Evolutionary conservation across 2,797 vertebrate species (phyloP), one percentile per base, ranked within the genome.

Genomic region (Moxostoma hubbsi): DNA sequence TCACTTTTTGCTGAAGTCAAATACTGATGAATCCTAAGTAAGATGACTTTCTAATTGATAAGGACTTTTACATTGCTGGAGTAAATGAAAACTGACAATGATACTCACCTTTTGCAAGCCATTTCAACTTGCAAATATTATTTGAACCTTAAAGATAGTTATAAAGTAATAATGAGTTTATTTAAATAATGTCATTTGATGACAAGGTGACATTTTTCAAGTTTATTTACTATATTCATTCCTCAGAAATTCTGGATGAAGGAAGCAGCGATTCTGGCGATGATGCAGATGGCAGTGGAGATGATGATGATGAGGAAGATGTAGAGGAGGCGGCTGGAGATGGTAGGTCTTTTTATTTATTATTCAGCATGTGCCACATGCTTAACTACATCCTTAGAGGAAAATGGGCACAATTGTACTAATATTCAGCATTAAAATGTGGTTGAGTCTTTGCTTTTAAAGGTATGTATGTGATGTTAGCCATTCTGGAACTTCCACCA

Each of bases 211-310:
- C 36, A 36, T 36, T 36, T 36, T 36, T 36, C 36, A 0, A 8
- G 24, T 8, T n/a, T 58, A 4, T 58, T 12, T 11, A 7, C 36
- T 54, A n/a, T 84, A 63, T 81, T 75, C 61, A 45, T 80, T 5
- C 87, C 87, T 24, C 88, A 99, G 98, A 99, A 88, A 99, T 99
- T 87, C 93, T 99, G 87, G 98, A 98, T 73, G 97, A 99, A 87
- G 97, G 96, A 84, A 98, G 97, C 90, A 96, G 95, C 79, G 96
- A 97, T 77, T 97, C 96, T 15, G 96, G 94, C 5, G 93, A 95
- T 7, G 96, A 97, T 1, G 96, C 88, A 69, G 96, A 92, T 11
- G 96, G 93, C 85, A 96, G 95, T 43, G 96, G 95, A 1, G 96
- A 96, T 0, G 96, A 97, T 0, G 96, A 96, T 0, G 96, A 96